Percentiles rank a stretch among this genome's conserved stretches.
Evolutionary conservation across 2,888 invertebrate species (phyloP).

Genomic region (Parnassius glacialis): DNA sequence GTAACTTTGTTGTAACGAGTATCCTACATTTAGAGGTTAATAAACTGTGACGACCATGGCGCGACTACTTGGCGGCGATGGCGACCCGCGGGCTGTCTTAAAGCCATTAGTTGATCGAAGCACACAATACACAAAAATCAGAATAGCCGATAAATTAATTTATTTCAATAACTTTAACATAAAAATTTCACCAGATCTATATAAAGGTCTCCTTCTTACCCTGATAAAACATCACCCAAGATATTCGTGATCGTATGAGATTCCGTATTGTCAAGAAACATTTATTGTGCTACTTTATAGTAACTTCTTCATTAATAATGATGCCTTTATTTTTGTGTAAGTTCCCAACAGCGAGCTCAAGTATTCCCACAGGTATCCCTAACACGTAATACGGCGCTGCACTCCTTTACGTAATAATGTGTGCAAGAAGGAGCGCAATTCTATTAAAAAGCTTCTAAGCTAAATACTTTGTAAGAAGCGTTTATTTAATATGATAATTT

Average conservation of each 20-base stretch:
- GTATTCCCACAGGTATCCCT: constrained; percentile 19
- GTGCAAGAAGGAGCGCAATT: background rate
- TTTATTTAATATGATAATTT: too few relatives aligned
- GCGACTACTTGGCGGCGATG: constrained; percentile 57
- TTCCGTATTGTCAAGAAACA: too few relatives aligned
- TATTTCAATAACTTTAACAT: too few relatives aligned
- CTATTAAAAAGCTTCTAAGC: constrained; percentile 4
- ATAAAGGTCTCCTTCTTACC: too few relatives aligned
- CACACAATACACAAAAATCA: constrained; percentile 27
- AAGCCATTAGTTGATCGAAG: constrained; percentile 54
- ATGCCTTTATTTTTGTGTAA: background rate
- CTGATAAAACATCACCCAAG: too few relatives aligned
- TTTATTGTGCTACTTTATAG: too few relatives aligned
- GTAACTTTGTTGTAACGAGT: constrained; percentile 56
- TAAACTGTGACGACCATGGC: constrained; percentile 59
- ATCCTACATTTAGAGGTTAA: constrained; percentile 73
- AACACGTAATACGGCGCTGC: constrained; percentile 11
- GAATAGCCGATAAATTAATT: too few relatives aligned
- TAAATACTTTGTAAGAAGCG: background rate
- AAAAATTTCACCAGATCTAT: too few relatives aligned
- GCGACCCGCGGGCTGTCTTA: constrained; percentile 53
- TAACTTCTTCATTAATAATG: too few relatives aligned
- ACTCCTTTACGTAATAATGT: constrained; percentile 4
- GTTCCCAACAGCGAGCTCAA: background rate
- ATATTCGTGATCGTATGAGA: too few relatives aligned